Evolutionary conservation across 2,797 vertebrate species (phyloP), one percentile per base, ranked within the genome.

Genomic region (Takifugu ocellatus): DNA sequence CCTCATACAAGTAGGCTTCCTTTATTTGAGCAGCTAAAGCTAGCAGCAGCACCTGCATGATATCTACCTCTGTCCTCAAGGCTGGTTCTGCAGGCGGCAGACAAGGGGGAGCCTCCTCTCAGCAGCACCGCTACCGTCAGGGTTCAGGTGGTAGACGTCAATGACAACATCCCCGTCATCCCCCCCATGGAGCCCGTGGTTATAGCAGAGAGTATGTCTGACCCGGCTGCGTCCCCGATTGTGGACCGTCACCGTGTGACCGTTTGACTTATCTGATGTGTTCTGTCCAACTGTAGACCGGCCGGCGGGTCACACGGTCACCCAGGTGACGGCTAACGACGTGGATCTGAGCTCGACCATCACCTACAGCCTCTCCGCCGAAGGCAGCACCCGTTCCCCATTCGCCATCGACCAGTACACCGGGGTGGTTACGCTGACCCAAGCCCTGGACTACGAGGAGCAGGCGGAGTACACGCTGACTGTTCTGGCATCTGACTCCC

Each of bases 111-210:
- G n/a, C 95, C 93, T 68, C 82, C 87, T 0, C 91, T 94, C 84
- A 94, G 90, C 69, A 81, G 87, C 63, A 95, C 90, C 2, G 56
- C 87, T 68, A 74, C 83, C 33, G 57, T 98, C 72, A 85, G 75
- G 70, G 88, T 98, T 76, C 91, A 93, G 39, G 93, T 98, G 65
- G 87, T 92, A 56, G 95, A 99, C 43, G 53, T 93, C 72, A 98
- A 98, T 55, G 95, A 98, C 85, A 97, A 96, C n/a, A 86, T 85
- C 49, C 97, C 96, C 0, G 51, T 79, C 63, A 87, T 98, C 51
- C 91, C 92, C 2, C 85, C 85, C 10, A 84, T 87, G 58, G 86
- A 92, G 66, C 84, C 91, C 58, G 86, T 93, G 46, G 61, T 91
- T 42, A 87, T 97, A 66, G 79, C 89, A 65, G 96, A 98, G 86